Evolutionary conservation across 2,888 invertebrate species (phyloP).

Genomic region (Leptothorax acervorum): DNA sequence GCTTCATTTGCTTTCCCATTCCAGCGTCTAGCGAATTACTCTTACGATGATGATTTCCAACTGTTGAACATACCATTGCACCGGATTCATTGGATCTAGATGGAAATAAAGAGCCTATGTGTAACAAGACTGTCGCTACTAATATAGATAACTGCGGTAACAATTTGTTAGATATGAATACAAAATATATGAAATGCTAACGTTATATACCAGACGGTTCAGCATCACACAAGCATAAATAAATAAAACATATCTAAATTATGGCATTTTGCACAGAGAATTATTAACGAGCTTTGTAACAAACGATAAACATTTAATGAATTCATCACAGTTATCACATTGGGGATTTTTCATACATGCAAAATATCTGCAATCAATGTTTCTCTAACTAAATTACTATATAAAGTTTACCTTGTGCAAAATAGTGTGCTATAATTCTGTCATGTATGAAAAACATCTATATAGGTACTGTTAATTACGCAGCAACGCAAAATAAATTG

Average conservation of each 20-base stretch:
- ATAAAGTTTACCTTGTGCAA: conserved; percentile 7
- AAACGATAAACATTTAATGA: background rate
- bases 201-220: background rate
- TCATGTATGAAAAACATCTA: background rate
- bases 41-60: conserved; percentile 90
- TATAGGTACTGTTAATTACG: background rate
- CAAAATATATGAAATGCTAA: conserved; percentile 7
- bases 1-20: conserved; percentile 86
- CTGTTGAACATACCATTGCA: conserved; percentile 77
- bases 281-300: conserved; percentile 2
- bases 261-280: conserved; percentile 11
- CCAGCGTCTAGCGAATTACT: conserved; percentile 94
- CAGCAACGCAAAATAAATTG: background rate
- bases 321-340: conserved; percentile 12
- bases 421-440: conserved; percentile 2
- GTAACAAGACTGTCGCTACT: background rate
- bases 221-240: conserved; percentile 26
- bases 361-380: conserved; percentile 23
- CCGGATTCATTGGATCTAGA: conserved; percentile 81
- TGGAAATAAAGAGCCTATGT: background rate
- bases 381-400: conserved; percentile 26
- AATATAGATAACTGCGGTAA: background rate
- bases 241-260: conserved; percentile 22
- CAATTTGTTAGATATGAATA: conserved; percentile 11
- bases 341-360: conserved; percentile 13